phyloP scores from a whole-genome alignment of 2,797 vertebrate genomes.

The Hippoglossus hippoglossus region DNA sequence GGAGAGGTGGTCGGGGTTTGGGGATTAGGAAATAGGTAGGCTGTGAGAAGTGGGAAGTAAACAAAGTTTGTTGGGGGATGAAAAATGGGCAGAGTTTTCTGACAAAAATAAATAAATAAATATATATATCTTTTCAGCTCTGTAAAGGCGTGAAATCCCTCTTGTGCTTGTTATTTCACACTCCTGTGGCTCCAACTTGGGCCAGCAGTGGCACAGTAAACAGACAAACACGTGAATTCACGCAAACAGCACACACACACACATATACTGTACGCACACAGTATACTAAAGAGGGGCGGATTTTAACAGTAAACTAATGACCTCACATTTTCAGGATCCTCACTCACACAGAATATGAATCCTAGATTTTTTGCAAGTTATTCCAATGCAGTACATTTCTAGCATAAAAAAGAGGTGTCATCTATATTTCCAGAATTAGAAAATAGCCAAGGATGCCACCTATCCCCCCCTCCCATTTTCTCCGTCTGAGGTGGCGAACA shows the following conservation, averaged over 20 bases:
- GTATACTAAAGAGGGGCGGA: constrained; percentile 44
- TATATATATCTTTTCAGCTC: constrained; percentile 72
- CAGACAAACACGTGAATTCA: constrained; percentile 75
- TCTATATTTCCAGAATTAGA: constrained; percentile 33
- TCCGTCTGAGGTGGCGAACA: constrained; percentile 34
- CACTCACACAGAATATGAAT: constrained; percentile 55
- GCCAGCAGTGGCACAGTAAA: constrained; percentile 71
- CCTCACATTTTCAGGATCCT: constrained; percentile 65
- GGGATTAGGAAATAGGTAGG: constrained; percentile 52
- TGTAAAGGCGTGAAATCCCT: constrained; percentile 83
- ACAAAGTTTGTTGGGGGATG: constrained; percentile 78
- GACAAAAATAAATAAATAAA: constrained; percentile 53
- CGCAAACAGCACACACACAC: constrained; percentile 34
- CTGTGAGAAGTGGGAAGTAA: constrained; percentile 58
- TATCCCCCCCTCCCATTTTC: constrained; percentile 21
- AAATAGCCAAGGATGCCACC: constrained; percentile 28
- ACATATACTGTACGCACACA: constrained; percentile 32
- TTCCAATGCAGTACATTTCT: constrained; percentile 27
- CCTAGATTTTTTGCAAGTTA: constrained; percentile 38
- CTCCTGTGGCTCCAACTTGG: constrained; percentile 82
- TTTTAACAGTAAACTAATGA: constrained; percentile 79
- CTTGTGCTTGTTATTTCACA: constrained; percentile 90
- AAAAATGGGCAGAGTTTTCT: constrained; percentile 76
- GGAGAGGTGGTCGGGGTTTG: constrained; percentile 25
- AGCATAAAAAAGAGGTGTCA: constrained; percentile 25